phyloP scores from a whole-genome alignment of 2,113 vertebrate genomes.

The Perca schrenkii region DNA sequence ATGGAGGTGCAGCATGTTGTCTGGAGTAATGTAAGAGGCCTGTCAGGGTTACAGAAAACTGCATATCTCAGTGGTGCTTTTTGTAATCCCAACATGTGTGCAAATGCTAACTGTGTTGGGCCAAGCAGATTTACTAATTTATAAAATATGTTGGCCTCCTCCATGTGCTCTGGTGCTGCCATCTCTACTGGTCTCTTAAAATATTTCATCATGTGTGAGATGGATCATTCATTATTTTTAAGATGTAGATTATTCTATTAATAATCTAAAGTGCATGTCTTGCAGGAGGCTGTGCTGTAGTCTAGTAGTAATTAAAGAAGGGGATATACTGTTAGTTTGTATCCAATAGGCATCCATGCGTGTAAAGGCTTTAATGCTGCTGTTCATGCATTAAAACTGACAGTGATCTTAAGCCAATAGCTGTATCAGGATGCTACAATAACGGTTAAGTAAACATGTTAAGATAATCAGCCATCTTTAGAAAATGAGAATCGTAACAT shows the following conservation, averaged over 20 bases:
- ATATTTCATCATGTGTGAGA: not conserved
- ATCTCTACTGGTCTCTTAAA: not conserved
- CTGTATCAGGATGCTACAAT: not conserved
- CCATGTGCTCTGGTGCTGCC: not conserved
- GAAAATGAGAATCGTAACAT: not conserved
- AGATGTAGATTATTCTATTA: not conserved
- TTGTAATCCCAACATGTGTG: not conserved
- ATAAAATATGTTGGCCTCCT: constrained; percentile 7
- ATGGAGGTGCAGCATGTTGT: constrained; percentile 3
- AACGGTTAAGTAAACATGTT: not conserved
- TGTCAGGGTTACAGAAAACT: not conserved
- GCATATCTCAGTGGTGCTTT: not conserved
- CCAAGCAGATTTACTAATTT: not conserved
- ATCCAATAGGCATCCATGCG: not conserved
- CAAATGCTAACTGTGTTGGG: not conserved
- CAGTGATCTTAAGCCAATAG: not conserved
- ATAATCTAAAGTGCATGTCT: not conserved
- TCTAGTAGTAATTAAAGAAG: not conserved
- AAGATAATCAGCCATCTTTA: not conserved
- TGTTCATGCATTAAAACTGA: not conserved
- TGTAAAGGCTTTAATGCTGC: not conserved
- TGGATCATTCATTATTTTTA: not conserved
- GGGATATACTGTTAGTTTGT: not conserved
- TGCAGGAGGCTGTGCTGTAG: not conserved
- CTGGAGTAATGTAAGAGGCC: not conserved